Evolutionary conservation across 2,113 vertebrate species (phyloP), one percentile per base, ranked within the genome.

Genomic region (Picathartes gymnocephalus): DNA sequence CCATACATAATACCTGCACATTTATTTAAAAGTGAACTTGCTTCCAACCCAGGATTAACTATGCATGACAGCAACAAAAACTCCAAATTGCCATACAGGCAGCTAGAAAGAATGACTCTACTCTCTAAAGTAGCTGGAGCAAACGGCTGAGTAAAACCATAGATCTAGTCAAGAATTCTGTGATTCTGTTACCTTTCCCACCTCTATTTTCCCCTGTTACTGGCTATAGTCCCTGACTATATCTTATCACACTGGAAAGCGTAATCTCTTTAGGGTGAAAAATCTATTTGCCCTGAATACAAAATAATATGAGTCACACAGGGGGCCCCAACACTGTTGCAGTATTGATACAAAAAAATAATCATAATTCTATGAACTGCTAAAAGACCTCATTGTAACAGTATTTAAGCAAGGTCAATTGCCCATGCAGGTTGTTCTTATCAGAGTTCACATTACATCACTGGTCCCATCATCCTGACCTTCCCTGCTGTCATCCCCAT

Each of bases 401-500:
- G 72, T 93, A 90, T 78, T 82, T 90, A 92, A 94, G 83, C 64
- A 88, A 97, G 87, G 90, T 93, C 93, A 97, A 97, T 96, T 90
- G 94, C 88, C 74, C 7, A 1, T 65, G 64, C 96, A 96, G 87
- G 97, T 95, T 95, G 91, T 77, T 97, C 93, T 95, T 96, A 54
- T 17, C 73, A 78, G 97, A 98, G 97, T 97, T 97, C 95, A 97
- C 79, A 81, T 96, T 98, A 97, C 97, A 98, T 98, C 97, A 98
- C 95, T 95, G 94, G 90, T 98, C 94, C 85, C 68, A 87, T 97
- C 98, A 94, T 97, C 95, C 97, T 98, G 98, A 98, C 98, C 98
- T 99, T 98, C 98, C 98, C 98, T 97, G 98, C 98, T 98, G 98
- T 97, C 97, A 97, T 86, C 95, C 96, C 98, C 97, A 98, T 99